Conservation (phyloP, 1,140 invertebrate genomes). For the Bombus confusus region DNA sequence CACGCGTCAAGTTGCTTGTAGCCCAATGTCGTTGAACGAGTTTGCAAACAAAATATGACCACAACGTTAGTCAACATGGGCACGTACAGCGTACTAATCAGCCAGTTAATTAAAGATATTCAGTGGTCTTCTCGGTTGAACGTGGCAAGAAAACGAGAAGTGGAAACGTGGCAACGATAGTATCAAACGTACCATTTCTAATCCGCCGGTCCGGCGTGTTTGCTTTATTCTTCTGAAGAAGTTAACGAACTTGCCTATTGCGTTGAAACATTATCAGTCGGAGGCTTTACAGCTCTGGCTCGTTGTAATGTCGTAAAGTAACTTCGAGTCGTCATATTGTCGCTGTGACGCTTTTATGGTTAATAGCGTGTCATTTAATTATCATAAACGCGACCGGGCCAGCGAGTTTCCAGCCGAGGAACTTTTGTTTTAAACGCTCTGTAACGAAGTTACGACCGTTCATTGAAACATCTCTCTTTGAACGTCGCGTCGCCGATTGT, state of each 20-base stretch:
- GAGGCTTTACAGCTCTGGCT: not conserved
- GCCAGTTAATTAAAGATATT: not conserved
- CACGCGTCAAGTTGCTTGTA: not conserved
- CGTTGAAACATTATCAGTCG: conserved; percentile 35
- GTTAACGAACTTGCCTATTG: conserved; percentile 25
- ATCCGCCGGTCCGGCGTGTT: not conserved
- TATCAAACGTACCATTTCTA: not conserved
- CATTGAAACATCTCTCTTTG: conserved; percentile 12
- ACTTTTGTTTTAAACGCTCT: conserved; percentile 29
- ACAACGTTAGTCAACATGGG: not conserved
- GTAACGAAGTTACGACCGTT: conserved; percentile 20
- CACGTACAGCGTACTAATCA: not conserved
- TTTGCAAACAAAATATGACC: not conserved
- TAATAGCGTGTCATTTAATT: conserved; percentile 48
- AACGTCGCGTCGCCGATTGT: not conserved
- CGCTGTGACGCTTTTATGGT: conserved; percentile 34
- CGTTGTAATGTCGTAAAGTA: conserved; percentile 31
- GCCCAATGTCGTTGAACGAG: not conserved
- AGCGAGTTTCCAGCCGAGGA: not conserved
- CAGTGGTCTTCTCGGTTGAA: not conserved
- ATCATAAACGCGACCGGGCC: conserved; percentile 29
- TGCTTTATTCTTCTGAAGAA: not conserved
- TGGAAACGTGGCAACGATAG: not conserved
- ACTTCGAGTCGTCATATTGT: conserved; percentile 33
- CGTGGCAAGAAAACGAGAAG: too few species aligned